These are phyloP conservation scores for Enteromius paludinosus DNA, from an alignment of 2,797 vertebrate species.

Conservation along the genomic window DNA sequence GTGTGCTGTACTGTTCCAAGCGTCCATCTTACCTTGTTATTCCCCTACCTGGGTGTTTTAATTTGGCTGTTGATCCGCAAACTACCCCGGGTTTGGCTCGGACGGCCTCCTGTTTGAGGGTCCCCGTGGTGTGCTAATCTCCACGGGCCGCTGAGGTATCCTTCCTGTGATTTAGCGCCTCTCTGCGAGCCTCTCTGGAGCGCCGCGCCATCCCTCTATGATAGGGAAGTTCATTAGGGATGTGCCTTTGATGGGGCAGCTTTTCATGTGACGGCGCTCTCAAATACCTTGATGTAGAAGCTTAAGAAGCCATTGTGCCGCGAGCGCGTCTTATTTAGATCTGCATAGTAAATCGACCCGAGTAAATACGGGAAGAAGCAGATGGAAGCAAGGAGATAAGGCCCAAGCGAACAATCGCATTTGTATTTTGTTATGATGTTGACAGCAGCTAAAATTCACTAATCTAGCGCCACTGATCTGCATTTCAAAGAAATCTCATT, in stretches of 20 bases:
- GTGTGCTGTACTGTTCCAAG: constrained; percentile 52
- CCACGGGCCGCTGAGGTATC: constrained; percentile 79
- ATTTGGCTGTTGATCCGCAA: constrained; percentile 28
- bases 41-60: constrained; percentile 34
- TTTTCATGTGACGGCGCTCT: constrained; percentile 98
- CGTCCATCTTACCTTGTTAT: constrained; percentile 42
- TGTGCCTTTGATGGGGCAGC: constrained; percentile 99
- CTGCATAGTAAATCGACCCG: constrained; percentile 99
- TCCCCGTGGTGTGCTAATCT: constrained; percentile 86
- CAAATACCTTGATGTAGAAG: constrained; percentile 99
- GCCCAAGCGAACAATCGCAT: constrained; percentile 96
- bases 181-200: constrained; percentile 50
- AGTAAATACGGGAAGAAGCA: constrained; percentile 99
- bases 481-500: constrained; percentile 99
- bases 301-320: constrained; percentile 99
- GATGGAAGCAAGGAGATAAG: constrained; percentile 99
- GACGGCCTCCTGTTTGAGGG: constrained; percentile 78
- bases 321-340: constrained; percentile 99
- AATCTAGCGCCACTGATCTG: constrained; percentile 99
- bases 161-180: constrained; percentile 60
- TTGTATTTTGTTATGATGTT: constrained; percentile 99
- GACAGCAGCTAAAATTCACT: constrained; percentile 99
- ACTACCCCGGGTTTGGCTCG: constrained; percentile 69
- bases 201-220: constrained; percentile 83
- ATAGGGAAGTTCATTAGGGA: constrained; percentile 99